Evolutionary conservation across 2,888 invertebrate species (phyloP), one percentile per base, ranked within the genome.

Genomic region (Drosophila paracracens): DNA sequence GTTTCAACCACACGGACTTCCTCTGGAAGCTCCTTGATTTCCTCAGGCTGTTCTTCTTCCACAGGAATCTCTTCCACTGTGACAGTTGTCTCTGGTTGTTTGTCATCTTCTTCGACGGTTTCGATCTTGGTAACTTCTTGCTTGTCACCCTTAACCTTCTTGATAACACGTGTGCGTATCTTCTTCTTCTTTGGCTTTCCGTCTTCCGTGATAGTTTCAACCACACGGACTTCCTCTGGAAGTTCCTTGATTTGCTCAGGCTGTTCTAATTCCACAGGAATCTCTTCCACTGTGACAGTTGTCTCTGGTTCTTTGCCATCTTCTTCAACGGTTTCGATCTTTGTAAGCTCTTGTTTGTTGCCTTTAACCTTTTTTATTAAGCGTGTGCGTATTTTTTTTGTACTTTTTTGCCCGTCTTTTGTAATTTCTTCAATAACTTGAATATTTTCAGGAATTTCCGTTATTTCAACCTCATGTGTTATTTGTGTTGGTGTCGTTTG

Each of bases 401-500:
- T 78, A 10, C 62, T 80, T 0, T 46, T 8, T 29, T 68, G 56
- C 8, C 80, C 84, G 51, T 88, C 85, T 43, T 65, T 53, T 7
- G 69, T 53, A 21, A 77, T 54, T 67, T 76, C 63, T 61, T 85
- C 82, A 46, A 70, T 13, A n/a, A 72, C 56, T 54, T 65, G 67
- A 35, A 83, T 51, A 16, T 52, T 69, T 75, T 89, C 88, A 33
- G 86, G 86, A 8, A 57, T 52, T 67, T 86, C 85, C 79, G 46
- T 56, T 60, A 78, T 63, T 33, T 75, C 64, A 70, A 73, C 85
- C 69, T 80, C 76, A 8, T 65, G 53, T 70, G 53, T 77, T 56
- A 51, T 91, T 91, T 67, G 89, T 91, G 63, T 93, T 91, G 72
- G 91, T 92, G 89, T 89, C 52, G 90, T 93, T 92, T 92, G 94